Evolutionary conservation across 2,888 invertebrate species (phyloP).

Genomic region (Caenorhabditis afra): DNA sequence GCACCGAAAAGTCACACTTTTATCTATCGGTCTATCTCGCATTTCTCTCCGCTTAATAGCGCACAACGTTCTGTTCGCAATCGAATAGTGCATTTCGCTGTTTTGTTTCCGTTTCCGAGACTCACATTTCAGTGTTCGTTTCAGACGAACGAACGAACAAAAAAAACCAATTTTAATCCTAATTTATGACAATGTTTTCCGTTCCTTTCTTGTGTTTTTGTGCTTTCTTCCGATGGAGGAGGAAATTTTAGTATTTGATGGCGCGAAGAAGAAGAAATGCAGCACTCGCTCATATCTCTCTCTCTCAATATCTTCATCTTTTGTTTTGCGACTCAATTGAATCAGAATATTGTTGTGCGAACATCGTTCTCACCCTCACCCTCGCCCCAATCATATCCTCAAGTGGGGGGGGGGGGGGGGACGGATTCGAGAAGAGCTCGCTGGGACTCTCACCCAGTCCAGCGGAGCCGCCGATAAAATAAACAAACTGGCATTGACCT

Average conservation of each 20-base stretch:
- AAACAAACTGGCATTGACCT: constrained; percentile 49
- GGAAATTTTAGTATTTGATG: constrained; percentile 8
- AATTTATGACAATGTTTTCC: constrained; percentile 32
- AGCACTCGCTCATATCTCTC: no score
- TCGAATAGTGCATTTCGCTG: no score
- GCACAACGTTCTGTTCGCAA: neutral
- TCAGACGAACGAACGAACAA: no score
- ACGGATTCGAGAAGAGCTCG: constrained; percentile 5
- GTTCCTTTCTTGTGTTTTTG: neutral
- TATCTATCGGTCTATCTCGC: constrained; percentile 20
- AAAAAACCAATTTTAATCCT: constrained; percentile 42
- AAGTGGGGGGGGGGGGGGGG: no score
- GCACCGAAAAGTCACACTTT: constrained; percentile 31
- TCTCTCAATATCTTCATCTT: no score
- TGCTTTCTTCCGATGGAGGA: neutral
- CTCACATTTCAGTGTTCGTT: no score
- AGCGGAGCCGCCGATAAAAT: constrained; percentile 33
- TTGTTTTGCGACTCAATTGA: no score
- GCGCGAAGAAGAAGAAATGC: no score
- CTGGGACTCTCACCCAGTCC: no score
- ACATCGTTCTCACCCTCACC: no score
- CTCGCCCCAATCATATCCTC: constrained; percentile 17
- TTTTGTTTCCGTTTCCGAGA: no score
- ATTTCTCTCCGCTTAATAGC: constrained; percentile 8
- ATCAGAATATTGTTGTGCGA: no score